Percentiles rank a stretch among this genome's conserved stretches.
These are phyloP conservation scores for Chaetodon auriga DNA, from an alignment of 2,113 vertebrate genomes.

Conservation along the genomic window DNA sequence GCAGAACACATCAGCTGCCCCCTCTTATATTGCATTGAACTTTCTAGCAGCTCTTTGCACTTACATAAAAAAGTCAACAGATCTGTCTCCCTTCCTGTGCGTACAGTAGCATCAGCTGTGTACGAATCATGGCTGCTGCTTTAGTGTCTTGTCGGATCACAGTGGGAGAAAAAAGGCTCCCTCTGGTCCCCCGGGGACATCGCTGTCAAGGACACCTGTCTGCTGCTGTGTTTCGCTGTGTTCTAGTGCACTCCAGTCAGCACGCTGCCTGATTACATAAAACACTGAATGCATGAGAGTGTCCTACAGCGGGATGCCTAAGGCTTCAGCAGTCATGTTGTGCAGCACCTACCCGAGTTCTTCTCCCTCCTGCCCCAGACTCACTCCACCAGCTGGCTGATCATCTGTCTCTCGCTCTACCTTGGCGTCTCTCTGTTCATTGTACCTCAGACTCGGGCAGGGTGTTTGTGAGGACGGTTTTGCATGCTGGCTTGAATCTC, in stretches of 20 bases:
- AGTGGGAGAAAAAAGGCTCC: slow-evolving; percentile 56
- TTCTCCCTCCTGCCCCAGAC: slow-evolving; percentile 50
- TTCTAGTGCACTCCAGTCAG: slow-evolving; percentile 67
- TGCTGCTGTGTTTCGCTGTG: slow-evolving; percentile 68
- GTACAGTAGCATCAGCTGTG: neutral
- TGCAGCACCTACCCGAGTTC: slow-evolving; percentile 46
- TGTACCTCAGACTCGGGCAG: slow-evolving; percentile 26
- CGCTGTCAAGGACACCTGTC: slow-evolving; percentile 77
- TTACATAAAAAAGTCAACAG: neutral
- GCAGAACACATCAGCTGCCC: neutral
- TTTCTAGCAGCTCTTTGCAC: neutral
- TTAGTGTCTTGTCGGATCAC: slow-evolving; percentile 56
- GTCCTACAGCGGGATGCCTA: slow-evolving; percentile 71
- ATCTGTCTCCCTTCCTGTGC: neutral
- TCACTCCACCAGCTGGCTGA: slow-evolving; percentile 64
- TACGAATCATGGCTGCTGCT: slow-evolving; percentile 19
- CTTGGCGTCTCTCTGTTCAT: slow-evolving; percentile 40
- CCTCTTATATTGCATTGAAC: neutral
- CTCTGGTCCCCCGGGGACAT: slow-evolving; percentile 47
- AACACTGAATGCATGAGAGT: slow-evolving; percentile 57
- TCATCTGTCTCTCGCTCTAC: slow-evolving; percentile 49
- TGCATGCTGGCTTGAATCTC: slow-evolving; percentile 22
- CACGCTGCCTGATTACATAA: slow-evolving; percentile 70
- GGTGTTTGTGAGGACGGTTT: slow-evolving; percentile 24
- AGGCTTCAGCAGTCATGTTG: slow-evolving; percentile 62